A percentile compares a stretch with the other conserved stretches of the same genome.
phyloP scores from a whole-genome alignment of 1,140 invertebrate species.

The Procambarus virginalis region DNA sequence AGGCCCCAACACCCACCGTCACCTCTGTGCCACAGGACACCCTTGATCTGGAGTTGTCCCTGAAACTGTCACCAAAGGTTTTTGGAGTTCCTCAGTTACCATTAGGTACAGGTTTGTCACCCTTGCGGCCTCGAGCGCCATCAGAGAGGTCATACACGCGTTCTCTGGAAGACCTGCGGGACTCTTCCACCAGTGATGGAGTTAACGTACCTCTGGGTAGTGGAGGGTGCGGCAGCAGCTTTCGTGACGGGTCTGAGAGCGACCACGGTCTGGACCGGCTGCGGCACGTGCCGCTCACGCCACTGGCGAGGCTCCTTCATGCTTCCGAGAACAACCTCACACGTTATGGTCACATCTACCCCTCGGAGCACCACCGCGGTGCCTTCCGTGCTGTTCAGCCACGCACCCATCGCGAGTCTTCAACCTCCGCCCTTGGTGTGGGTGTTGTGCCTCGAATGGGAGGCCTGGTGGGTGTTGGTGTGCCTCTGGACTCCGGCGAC shows the following conservation, averaged over 20 bases:
- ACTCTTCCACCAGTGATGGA: conserved; percentile 70
- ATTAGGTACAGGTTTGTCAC: conserved; percentile 31
- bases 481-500: conserved; percentile 53
- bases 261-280: conserved; percentile 69
- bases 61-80: conserved; percentile 69
- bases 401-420: conserved; percentile 13
- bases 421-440: conserved; percentile 8
- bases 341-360: conserved; percentile 48
- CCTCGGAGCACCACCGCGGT: conserved; percentile 34
- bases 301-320: conserved; percentile 62
- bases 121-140: conserved; percentile 67
- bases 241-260: conserved; percentile 69
- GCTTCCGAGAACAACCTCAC: conserved; percentile 69
- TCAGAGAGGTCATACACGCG: conserved; percentile 71
- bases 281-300: conserved; percentile 50
- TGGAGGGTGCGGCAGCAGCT: conserved; percentile 59
- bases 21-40: conserved; percentile 28
- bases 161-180: conserved; percentile 71
- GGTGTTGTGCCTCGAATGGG: conserved; percentile 43
- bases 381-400: conserved; percentile 50
- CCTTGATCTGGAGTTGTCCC: conserved; percentile 65
- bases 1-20: conserved; percentile 51
- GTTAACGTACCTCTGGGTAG: conserved; percentile 55
- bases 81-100: conserved; percentile 65
- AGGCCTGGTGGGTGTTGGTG: conserved; percentile 45